Evolutionary conservation across 2,797 vertebrate species (phyloP).

Genomic region (Sebastes minor): DNA sequence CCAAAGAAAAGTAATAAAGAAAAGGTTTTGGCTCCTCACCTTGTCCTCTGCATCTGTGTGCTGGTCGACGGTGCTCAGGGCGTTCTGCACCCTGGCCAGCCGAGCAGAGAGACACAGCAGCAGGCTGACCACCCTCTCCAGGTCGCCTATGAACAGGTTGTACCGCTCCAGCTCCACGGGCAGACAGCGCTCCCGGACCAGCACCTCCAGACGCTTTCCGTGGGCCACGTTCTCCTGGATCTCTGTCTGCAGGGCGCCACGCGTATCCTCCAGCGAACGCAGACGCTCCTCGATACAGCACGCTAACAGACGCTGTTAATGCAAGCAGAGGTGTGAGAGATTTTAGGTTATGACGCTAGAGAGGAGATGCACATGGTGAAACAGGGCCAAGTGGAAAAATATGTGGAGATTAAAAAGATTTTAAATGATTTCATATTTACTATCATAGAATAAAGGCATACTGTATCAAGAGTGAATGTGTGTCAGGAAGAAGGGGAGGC

Average conservation of each 20-base stretch:
- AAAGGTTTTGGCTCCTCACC: conserved; percentile 75
- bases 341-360: background rate
- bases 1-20: background rate
- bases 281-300: conserved; percentile 78
- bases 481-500: background rate
- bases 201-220: conserved; percentile 75
- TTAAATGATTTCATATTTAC: background rate
- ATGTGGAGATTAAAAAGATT: background rate
- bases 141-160: conserved; percentile 89
- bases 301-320: conserved; percentile 82
- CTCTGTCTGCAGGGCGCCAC: conserved; percentile 72
- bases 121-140: conserved; percentile 95
- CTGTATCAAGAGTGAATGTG: background rate
- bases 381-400: background rate
- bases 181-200: conserved; percentile 78
- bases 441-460: background rate
- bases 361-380: background rate
- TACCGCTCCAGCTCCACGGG: conserved; percentile 89
- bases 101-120: conserved; percentile 92
- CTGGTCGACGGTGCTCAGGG: conserved; percentile 85
- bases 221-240: conserved; percentile 67
- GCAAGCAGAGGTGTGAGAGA: background rate
- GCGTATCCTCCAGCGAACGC: conserved; percentile 70
- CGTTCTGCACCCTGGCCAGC: conserved; percentile 89
- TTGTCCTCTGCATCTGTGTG: conserved; percentile 88